Percentiles rank a stretch among this genome's conserved stretches.
Evolutionary conservation across 2,888 invertebrate genomes (phyloP).

Genomic region (Drosophila anceps): DNA sequence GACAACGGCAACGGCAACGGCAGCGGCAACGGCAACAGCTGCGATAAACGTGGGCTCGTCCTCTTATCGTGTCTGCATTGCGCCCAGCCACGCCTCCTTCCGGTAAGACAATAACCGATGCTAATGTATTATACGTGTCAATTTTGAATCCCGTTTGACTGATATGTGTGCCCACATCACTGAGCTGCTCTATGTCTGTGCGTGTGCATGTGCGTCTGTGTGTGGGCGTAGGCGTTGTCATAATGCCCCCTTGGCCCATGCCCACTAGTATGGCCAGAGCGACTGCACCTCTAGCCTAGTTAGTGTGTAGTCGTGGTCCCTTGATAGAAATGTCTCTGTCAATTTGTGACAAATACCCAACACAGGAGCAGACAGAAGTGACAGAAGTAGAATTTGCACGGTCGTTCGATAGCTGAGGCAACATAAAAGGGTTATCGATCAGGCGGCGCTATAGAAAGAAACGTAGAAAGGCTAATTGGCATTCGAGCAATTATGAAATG

Average conservation of each 20-base stretch:
- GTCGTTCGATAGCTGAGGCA: constrained; percentile 22
- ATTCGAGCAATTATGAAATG: not conserved
- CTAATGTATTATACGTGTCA: constrained; percentile 78
- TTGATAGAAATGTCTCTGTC: constrained; percentile 52
- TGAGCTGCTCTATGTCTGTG: not conserved
- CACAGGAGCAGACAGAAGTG: constrained; percentile 24
- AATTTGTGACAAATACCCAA: constrained; percentile 63
- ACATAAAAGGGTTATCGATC: constrained; percentile 37
- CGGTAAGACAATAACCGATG: constrained; percentile 71
- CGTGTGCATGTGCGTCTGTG: constrained; percentile 3
- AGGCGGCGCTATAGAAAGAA: not conserved
- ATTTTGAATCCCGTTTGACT: constrained; percentile 73
- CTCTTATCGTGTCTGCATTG: constrained; percentile 23
- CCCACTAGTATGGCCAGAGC: not conserved
- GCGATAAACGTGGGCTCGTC: constrained; percentile 23
- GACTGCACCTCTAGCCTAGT: constrained; percentile 20
- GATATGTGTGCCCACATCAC: constrained; percentile 58
- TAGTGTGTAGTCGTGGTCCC: constrained; percentile 13
- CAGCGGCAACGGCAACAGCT: not conserved
- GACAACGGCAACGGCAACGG: not conserved
- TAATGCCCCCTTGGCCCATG: constrained; percentile 4
- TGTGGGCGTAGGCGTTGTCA: constrained; percentile 8
- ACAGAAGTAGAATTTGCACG: not conserved
- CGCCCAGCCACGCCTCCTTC: constrained; percentile 16
- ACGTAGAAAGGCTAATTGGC: not conserved